phyloP scores from a whole-genome alignment of 64 coral and sea anemone species.

The Acropora yongei region DNA sequence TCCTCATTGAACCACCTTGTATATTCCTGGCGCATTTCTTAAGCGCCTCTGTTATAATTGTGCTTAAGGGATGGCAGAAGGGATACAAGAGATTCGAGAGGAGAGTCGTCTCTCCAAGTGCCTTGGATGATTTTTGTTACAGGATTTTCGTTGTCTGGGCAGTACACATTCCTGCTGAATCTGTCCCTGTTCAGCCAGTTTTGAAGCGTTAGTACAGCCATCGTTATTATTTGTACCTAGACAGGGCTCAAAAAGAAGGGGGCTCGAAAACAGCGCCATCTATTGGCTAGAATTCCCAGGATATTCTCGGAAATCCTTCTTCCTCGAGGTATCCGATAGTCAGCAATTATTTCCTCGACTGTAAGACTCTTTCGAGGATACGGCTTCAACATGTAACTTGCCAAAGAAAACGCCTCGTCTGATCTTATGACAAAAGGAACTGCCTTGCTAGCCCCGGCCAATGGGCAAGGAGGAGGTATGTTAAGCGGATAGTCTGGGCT shows the following conservation, averaged over 20 bases:
- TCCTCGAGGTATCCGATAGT: conserved; percentile 30
- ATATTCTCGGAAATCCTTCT: conserved; percentile 28
- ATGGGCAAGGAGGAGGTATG: conserved; percentile 46
- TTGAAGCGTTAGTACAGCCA: conserved; percentile 17
- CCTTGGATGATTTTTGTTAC: conserved; percentile 39
- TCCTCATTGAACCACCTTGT: conserved; percentile 50
- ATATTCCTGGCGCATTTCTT: conserved; percentile 41
- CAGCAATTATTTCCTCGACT: conserved; percentile 32
- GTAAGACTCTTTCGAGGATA: conserved; percentile 53
- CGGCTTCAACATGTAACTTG: conserved; percentile 43
- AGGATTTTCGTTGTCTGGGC: conserved; percentile 44
- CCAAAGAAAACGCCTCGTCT: conserved; percentile 16
- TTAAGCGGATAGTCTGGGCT: conserved; percentile 40
- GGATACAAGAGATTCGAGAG: background rate
- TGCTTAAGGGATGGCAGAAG: background rate
- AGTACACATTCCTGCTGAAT: conserved; percentile 17
- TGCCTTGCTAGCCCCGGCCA: conserved; percentile 10
- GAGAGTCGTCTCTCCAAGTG: conserved; percentile 31
- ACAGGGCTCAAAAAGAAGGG: too few species aligned
- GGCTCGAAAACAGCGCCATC: too few species aligned
- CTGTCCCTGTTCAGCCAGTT: conserved; percentile 21
- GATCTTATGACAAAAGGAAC: background rate
- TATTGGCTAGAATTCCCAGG: too few species aligned
- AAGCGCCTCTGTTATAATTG: conserved; percentile 35
- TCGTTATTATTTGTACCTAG: too few species aligned